Percentiles rank a stretch among this genome's conserved stretches.
These are phyloP conservation scores for Tenodera sinensis DNA, from an alignment of 2,888 invertebrate species.

Conservation along the genomic window DNA sequence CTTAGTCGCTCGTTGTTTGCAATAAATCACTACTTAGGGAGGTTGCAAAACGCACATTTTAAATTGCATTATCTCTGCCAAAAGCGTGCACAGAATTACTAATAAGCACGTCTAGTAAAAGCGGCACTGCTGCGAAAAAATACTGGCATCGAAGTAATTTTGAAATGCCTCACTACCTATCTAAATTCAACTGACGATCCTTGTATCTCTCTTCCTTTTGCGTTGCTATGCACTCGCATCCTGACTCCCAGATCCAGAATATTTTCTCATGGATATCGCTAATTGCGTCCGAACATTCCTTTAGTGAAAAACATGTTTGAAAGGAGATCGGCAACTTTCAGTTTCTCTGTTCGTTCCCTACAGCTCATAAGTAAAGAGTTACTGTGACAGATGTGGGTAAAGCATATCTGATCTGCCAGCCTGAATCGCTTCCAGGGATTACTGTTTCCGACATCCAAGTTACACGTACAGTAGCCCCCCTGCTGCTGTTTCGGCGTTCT, in stretches of 20 bases:
- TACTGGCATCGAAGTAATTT: no score
- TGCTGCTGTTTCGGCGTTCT: no score
- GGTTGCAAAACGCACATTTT: background rate
- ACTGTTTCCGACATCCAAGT: no score
- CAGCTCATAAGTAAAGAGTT: background rate
- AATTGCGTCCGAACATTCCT: background rate
- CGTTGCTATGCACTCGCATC: background rate
- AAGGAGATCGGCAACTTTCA: background rate
- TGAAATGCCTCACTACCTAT: no score
- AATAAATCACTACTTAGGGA: background rate
- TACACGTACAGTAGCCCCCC: no score
- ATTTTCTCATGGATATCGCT: background rate
- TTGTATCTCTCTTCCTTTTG: background rate
- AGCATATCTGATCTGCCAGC: background rate
- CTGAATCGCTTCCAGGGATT: no score
- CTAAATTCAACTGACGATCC: background rate
- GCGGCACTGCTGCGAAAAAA: no score
- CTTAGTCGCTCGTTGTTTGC: no score
- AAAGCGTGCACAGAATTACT: background rate
- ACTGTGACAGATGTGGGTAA: background rate
- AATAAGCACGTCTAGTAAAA: background rate
- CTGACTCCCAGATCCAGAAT: background rate
- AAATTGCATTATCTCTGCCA: background rate
- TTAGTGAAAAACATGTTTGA: background rate
- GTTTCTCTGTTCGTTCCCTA: background rate